Evolutionary conservation across 2,888 invertebrate species (phyloP), one percentile per base, ranked within the genome.

Genomic region (Coenonympha arcania): DNA sequence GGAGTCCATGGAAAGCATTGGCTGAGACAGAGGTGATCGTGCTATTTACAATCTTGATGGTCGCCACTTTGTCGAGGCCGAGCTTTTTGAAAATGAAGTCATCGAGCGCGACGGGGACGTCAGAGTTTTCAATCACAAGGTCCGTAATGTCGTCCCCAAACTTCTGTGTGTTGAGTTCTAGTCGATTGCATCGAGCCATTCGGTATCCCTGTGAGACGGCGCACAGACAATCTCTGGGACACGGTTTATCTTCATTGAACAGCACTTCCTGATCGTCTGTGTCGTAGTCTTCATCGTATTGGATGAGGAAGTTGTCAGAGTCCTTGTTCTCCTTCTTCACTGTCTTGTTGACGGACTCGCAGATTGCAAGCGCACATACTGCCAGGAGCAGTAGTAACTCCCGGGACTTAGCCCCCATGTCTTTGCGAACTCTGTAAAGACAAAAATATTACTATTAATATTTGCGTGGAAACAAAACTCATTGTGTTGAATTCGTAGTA

Each of bases 21-120:
- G 89, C 88, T 60, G 90, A 89, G 58, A 93, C 87, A 48, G 88
- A 87, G 37, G 88, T 80, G 63, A 94, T 90, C 6, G 89, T 89
- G 53, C 91, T 91, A 69, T 92, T 90, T 44, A 89, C 88, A 60
- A 93, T 91, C 65, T 89, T 89, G 11, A 93, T 88, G 2, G 91
- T 89, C 18, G 90, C 89, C 28, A 93, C 81, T 61, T 89, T 88
- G 61, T 90, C 88, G 19, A 93, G 82, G 36, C 91, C 90, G 51
- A 90, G 78, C 57, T 88, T 88, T 56, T 85, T 78, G 71, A 91
- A 91, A 61, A 90, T 88, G 47, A 86, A 84, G 49, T 88, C 88
- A 8, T 88, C 89, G 48, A 93, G 76, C 11, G 88, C 78, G 48
- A 91, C 88, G 9, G 89, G 89, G 64, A 81, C 83, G 39, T 79